Evolutionary conservation across 2,113 vertebrate genomes (phyloP).

Genomic region (Tupaia chinensis): DNA sequence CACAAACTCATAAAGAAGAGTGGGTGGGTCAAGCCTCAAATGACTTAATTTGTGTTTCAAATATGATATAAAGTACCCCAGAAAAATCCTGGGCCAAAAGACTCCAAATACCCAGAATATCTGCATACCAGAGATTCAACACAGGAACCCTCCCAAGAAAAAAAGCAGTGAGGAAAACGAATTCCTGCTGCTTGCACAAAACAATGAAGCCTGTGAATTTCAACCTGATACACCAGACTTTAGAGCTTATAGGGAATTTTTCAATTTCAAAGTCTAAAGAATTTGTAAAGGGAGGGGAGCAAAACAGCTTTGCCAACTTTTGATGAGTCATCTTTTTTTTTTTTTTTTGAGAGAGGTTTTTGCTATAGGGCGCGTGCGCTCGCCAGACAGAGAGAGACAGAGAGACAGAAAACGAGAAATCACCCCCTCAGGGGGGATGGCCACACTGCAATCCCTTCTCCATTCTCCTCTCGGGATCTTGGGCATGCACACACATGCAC

Average conservation of each 20-base stretch:
- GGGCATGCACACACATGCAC: no score
- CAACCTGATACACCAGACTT: background rate
- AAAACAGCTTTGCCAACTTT: conserved; percentile 43
- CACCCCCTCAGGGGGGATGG: no score
- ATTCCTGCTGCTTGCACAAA: background rate
- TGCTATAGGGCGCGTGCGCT: no score
- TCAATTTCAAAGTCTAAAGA: conserved; percentile 47
- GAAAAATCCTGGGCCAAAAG: background rate
- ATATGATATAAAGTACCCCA: background rate
- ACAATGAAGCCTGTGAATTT: conserved; percentile 7
- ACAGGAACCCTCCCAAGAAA: background rate
- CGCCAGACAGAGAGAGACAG: no score
- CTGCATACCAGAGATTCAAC: background rate
- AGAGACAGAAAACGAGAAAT: no score
- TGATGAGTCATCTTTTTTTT: conserved; percentile 3
- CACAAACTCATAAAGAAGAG: background rate
- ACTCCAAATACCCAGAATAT: background rate
- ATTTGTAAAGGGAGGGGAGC: background rate
- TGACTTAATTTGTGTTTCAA: background rate
- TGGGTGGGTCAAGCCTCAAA: background rate
- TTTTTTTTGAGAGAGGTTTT: no score
- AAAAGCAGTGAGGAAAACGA: background rate
- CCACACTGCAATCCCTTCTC: no score
- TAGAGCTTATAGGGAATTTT: background rate
- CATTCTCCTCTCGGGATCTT: no score